Evolutionary conservation across 92 coral and sea anemone species (phyloP).

Genomic region (Phenganax marumi): DNA sequence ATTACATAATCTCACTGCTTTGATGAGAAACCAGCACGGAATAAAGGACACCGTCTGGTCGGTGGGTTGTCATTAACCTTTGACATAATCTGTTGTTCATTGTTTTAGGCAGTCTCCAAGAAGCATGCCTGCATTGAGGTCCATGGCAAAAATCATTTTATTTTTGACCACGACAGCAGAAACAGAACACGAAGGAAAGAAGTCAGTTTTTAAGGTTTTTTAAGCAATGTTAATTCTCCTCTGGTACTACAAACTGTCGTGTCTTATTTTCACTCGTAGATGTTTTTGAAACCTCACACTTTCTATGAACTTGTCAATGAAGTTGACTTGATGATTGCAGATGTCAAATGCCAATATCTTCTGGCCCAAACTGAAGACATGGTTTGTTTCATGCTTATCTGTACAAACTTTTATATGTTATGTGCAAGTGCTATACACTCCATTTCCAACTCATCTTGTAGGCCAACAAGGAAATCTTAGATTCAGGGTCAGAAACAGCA

Average conservation of each 20-base stretch:
- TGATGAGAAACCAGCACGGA: background rate
- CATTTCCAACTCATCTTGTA: background rate
- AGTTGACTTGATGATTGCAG: conserved; percentile 81
- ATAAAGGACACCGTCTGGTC: background rate
- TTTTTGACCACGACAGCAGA: conserved; percentile 82
- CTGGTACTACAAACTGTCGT: background rate
- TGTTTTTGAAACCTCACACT: conserved; percentile 70
- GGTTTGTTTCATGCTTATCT: conserved; percentile 21
- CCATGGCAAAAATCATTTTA: conserved; percentile 65
- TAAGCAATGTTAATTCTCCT: too few relatives aligned
- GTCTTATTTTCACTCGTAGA: conserved; percentile 36
- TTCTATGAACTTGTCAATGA: conserved; percentile 80
- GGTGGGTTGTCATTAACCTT: background rate
- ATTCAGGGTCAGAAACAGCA: conserved; percentile 91
- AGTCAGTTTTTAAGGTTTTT: conserved; percentile 42
- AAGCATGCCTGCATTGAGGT: conserved; percentile 93
- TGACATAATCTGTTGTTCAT: background rate
- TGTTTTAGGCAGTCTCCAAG: conserved; percentile 78
- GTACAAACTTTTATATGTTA: background rate
- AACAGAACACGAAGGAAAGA: conserved; percentile 85
- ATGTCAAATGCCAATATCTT: conserved; percentile 78
- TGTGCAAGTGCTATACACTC: background rate
- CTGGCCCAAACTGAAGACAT: conserved; percentile 36
- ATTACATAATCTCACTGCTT: background rate
- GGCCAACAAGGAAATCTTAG: conserved; percentile 56